Evolutionary conservation across 2,888 invertebrate species (phyloP), one percentile per base, ranked within the genome.

Genomic region (Malthinus seriepunctatus): DNA sequence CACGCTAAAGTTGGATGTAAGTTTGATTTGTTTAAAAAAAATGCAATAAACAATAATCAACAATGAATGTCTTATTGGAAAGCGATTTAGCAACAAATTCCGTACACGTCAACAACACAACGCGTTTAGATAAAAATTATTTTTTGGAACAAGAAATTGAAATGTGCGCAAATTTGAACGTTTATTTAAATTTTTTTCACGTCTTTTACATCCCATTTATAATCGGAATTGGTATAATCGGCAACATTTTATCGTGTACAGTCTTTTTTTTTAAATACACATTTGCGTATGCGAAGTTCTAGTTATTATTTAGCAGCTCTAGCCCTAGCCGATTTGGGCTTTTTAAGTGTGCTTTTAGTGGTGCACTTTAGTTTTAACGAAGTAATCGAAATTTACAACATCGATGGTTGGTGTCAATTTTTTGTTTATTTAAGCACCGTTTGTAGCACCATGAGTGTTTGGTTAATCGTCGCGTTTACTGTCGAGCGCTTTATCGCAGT

Each of bases 391-490:
- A 73, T 84, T 8, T 84, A 80, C 71, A 82, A 84, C 70, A 76
- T 75, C 38, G 77, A 82, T 14, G 85, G 85, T 8, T 83, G 84
- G 78, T 88, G 88, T 71, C 75, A 78, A 56, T 55, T 71, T 14
- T 72, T 74, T 34, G 69, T 75, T 8, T 78, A 77, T 62, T 45
- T 76, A 0, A 73, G 76, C 46, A 73, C 76, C 37, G 75, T 76
- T 3, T 85, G 83, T 78, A 84, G 85, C 62, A 87, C 86, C 50
- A 72, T 88, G 8, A 86, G 86, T 67, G 87, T 86, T 1, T 88
- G 88, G 87, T 75, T 88, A 32, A 86, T 87, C 34, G 88, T 88
- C 4, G 86, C 86, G 0, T 88, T 88, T 71, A 88, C 88, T 1
- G 83, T 86, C 1, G 88, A 88, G 70, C 77, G 88, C 52, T 88